phyloP scores from a whole-genome alignment of 2,113 vertebrate genomes.

The Trogon surrucura region DNA sequence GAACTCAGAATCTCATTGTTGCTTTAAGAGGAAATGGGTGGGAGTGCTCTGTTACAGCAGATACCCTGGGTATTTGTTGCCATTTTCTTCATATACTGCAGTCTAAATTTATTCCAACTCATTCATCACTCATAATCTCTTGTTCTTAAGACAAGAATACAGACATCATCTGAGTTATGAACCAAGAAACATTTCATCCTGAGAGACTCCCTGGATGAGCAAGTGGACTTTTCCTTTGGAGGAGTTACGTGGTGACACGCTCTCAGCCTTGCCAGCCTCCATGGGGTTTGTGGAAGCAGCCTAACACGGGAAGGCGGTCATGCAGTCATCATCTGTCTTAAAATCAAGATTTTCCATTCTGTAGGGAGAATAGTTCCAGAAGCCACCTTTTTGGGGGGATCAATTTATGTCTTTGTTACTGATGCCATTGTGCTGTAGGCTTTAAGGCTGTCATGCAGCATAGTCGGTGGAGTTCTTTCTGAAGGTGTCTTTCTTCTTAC shows the following conservation, averaged over 20 bases:
- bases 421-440: neutral
- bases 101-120: neutral
- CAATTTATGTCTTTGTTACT: neutral
- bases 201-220: neutral
- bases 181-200: neutral
- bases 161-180: neutral
- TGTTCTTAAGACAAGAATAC: neutral
- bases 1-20: neutral
- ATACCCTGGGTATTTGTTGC: neutral
- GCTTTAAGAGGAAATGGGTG: neutral
- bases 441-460: neutral
- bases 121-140: neutral
- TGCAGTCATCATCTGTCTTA: neutral
- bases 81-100: neutral
- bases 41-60: neutral
- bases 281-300: neutral
- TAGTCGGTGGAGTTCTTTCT: neutral
- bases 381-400: neutral
- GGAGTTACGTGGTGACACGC: neutral
- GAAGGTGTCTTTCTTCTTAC: neutral
- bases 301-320: neutral
- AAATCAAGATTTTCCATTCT: neutral
- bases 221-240: neutral
- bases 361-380: neutral
- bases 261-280: neutral